Conservation (phyloP, 2,113 vertebrate species). For the Brienomyrus brachyistius region DNA sequence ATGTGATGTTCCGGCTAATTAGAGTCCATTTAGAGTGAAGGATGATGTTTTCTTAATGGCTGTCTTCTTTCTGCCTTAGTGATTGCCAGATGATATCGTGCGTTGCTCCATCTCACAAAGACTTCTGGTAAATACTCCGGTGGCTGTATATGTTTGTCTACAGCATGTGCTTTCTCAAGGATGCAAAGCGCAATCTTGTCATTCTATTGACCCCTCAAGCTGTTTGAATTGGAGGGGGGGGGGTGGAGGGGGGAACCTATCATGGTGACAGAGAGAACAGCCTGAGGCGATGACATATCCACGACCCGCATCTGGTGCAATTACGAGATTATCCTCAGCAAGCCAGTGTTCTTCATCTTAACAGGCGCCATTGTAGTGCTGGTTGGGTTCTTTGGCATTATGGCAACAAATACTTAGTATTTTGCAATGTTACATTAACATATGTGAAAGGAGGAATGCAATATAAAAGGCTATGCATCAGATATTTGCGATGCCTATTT, state of each 20-base stretch:
- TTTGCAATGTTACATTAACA: neutral
- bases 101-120: neutral
- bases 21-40: neutral
- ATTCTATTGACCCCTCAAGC: constrained; percentile 9
- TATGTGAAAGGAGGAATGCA: neutral
- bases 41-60: neutral
- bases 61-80: neutral
- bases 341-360: neutral
- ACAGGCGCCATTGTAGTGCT: too few species aligned
- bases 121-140: neutral
- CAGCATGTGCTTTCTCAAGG: neutral
- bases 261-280: neutral
- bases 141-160: neutral
- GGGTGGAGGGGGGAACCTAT: neutral
- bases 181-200: neutral
- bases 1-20: neutral
- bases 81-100: neutral
- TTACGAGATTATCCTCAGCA: neutral
- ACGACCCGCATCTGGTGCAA: neutral
- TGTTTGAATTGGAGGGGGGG: neutral
- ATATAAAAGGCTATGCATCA: neutral
- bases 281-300: neutral
- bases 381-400: neutral
- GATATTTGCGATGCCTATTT: neutral
- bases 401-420: neutral